Evolutionary conservation across 2,888 invertebrate genomes (phyloP).

Genomic region (Rhamnusium bicolor): DNA sequence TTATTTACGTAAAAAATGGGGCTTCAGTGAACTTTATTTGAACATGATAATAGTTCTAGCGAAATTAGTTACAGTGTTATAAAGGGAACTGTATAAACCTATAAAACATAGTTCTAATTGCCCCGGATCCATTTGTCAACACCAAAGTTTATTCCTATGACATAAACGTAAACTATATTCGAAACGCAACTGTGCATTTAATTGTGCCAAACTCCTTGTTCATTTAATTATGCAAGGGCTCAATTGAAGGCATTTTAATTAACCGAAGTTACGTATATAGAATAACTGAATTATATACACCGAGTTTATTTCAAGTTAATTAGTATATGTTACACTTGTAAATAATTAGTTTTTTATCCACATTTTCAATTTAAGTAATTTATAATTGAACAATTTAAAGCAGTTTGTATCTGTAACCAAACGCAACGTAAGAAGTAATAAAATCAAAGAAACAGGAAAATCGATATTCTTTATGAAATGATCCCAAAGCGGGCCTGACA

Average conservation of each 20-base stretch:
- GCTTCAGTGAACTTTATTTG: background rate
- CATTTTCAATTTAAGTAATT: background rate
- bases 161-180: background rate
- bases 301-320: background rate
- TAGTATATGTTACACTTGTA: background rate
- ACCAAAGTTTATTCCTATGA: conserved; percentile 11
- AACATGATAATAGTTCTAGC: background rate
- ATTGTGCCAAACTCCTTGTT: background rate
- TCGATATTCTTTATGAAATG: background rate
- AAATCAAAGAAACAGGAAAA: background rate
- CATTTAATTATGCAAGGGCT: background rate
- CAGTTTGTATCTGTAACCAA: background rate
- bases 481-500: too few relatives aligned
- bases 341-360: background rate
- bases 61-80: background rate
- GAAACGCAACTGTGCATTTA: conserved; percentile 13
- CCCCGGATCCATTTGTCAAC: background rate
- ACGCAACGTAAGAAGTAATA: background rate
- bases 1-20: background rate
- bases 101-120: background rate
- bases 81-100: background rate
- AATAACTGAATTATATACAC: background rate
- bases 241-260: too few relatives aligned
- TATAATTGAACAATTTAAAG: too few relatives aligned
- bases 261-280: background rate